Conservation (phyloP, 2,113 vertebrate genomes). For the Gallinago media region DNA sequence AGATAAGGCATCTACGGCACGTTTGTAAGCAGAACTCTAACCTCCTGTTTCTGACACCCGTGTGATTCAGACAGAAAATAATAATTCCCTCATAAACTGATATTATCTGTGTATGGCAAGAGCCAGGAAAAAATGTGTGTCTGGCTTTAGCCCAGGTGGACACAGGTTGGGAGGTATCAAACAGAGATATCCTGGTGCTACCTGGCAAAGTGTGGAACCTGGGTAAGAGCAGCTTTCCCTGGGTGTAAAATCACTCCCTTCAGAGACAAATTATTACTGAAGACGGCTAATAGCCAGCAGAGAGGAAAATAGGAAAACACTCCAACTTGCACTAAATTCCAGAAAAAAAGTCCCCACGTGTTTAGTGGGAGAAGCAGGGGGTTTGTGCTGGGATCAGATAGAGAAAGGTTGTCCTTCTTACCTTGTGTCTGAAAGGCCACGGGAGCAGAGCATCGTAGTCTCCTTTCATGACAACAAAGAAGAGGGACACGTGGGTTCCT, state of each 20-base stretch:
- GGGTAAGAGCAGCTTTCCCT: background rate
- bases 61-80: background rate
- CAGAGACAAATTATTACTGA: background rate
- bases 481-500: slow-evolving; percentile 86
- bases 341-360: background rate
- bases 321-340: background rate
- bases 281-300: background rate
- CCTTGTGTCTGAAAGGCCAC: slow-evolving; percentile 90
- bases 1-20: background rate
- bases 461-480: slow-evolving; percentile 87
- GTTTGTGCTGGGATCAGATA: background rate
- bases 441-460: slow-evolving; percentile 84
- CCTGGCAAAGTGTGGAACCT: background rate
- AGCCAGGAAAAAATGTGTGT: background rate
- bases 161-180: background rate
- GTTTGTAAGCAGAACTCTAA: background rate
- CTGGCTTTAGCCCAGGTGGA: background rate
- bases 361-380: fast-evolving
- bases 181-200: background rate
- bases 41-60: background rate
- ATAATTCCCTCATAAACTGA: background rate
- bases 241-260: background rate
- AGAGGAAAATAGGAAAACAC: background rate
- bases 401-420: background rate
- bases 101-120: background rate